Evolutionary conservation across 2,888 invertebrate genomes (phyloP).

Genomic region (Limenitis camilla): DNA sequence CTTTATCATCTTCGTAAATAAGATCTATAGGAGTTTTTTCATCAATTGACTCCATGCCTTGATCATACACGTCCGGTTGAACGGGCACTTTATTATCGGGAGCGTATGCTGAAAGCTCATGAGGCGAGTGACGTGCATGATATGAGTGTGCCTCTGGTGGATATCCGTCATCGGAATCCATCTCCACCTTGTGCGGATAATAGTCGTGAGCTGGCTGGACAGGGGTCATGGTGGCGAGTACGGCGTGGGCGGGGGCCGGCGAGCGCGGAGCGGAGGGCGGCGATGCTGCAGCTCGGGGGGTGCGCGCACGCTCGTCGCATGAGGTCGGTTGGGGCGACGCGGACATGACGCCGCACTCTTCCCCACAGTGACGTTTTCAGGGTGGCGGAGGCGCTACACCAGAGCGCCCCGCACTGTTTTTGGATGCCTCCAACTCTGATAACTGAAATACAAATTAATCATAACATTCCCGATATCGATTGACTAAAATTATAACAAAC

Average conservation of each 20-base stretch:
- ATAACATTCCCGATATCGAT: conserved; percentile 2
- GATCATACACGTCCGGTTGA: conserved; percentile 67
- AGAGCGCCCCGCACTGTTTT: conserved; percentile 64
- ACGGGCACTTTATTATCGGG: conserved; percentile 76
- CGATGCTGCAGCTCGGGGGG: conserved; percentile 62
- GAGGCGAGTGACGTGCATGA: conserved; percentile 63
- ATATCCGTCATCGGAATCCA: conserved; percentile 76
- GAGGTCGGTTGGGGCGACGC: conserved; percentile 58
- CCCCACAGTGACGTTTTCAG: conserved; percentile 49
- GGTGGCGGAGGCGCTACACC: conserved; percentile 55
- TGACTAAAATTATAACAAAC: background rate
- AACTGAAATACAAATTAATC: conserved; percentile 47
- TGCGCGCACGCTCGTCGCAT: conserved; percentile 61
- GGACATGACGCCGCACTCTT: conserved; percentile 60
- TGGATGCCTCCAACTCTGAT: conserved; percentile 42
- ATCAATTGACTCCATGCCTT: conserved; percentile 71
- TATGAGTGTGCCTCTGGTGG: conserved; percentile 77
- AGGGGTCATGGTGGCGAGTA: conserved; percentile 91
- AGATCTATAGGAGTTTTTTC: conserved; percentile 85
- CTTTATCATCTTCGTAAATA: conserved; percentile 88
- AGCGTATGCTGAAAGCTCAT: conserved; percentile 66
- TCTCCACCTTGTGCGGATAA: conserved; percentile 76
- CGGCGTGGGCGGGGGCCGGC: conserved; percentile 81
- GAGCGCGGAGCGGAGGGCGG: conserved; percentile 72
- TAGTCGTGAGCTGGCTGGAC: conserved; percentile 86